These are phyloP conservation scores for Girardinus metallicus DNA, from an alignment of 2,797 vertebrate genomes.

Conservation along the genomic window DNA sequence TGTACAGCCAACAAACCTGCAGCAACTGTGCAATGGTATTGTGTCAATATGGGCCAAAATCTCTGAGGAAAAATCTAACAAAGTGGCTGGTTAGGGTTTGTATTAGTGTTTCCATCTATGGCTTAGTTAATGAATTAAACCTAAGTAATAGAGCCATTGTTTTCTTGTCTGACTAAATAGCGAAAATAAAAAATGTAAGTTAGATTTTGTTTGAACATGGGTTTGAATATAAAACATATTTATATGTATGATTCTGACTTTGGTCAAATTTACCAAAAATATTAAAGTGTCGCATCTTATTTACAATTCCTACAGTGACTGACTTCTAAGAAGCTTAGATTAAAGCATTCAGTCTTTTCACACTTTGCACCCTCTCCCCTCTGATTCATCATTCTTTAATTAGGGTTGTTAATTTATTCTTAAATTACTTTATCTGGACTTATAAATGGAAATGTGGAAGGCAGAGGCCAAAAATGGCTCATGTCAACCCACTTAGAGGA, in stretches of 20 bases:
- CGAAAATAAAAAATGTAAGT: not conserved
- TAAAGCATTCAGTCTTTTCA: slow-evolving; percentile 40
- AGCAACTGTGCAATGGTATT: not conserved
- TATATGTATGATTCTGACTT: slow-evolving; percentile 11
- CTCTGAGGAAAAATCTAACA: not conserved
- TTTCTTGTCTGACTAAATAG: not conserved
- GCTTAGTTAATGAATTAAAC: not conserved
- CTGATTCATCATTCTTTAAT: slow-evolving; percentile 76
- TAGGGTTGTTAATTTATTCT: slow-evolving; percentile 79
- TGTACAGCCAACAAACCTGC: not conserved
- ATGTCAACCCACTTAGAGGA: slow-evolving; percentile 53
- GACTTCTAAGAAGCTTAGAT: slow-evolving; percentile 31
- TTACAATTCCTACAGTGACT: slow-evolving; percentile 15
- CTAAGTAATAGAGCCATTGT: not conserved
- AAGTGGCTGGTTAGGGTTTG: not conserved
- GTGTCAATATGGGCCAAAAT: not conserved
- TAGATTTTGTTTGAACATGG: not conserved
- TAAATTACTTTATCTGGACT: slow-evolving; percentile 74
- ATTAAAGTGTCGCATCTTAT: slow-evolving; percentile 27
- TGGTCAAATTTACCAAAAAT: not conserved
- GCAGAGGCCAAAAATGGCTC: slow-evolving; percentile 59
- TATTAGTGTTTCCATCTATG: not conserved
- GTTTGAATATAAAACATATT: not conserved
- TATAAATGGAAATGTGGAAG: slow-evolving; percentile 47
- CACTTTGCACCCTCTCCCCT: slow-evolving; percentile 43